Evolutionary conservation across 1,140 invertebrate species (phyloP).

Genomic region (Neodiprion virginianus): DNA sequence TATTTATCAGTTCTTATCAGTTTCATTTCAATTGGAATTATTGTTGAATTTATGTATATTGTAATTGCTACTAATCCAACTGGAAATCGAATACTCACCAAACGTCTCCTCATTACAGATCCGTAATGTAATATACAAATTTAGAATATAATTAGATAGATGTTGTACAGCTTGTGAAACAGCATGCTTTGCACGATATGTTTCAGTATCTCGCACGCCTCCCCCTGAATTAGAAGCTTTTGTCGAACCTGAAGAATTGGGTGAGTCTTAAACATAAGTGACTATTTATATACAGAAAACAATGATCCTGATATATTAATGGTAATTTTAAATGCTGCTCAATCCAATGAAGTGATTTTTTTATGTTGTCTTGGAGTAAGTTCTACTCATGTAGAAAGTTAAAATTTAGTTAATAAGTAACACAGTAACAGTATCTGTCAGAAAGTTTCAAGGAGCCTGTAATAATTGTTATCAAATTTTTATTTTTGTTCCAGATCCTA

Average conservation of each 20-base stretch:
- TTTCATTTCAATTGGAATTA: no score
- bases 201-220: slow-evolving; percentile 62
- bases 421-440: no score
- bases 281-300: no score
- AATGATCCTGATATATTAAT: no score
- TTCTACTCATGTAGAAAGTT: neutral
- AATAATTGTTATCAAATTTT: neutral
- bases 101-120: no score
- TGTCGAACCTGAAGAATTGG: slow-evolving; percentile 56
- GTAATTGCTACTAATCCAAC: no score
- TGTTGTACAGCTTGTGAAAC: slow-evolving; percentile 53
- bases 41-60: no score
- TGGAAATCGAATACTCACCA: no score
- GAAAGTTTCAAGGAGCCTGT: no score
- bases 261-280: slow-evolving; percentile 43
- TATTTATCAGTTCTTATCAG: no score
- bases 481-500: slow-evolving; percentile 47
- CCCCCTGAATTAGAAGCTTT: slow-evolving; percentile 58
- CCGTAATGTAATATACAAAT: no score
- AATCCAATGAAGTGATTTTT: neutral
- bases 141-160: slow-evolving; percentile 13
- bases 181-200: slow-evolving; percentile 60
- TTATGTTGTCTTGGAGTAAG: slow-evolving; percentile 3
- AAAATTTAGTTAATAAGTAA: neutral
- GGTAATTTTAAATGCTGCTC: neutral